A percentile compares a stretch with the other conserved stretches of the same genome.
phyloP scores from a whole-genome alignment of 2,113 vertebrate genomes.

The Trichomycterus rosablanca region DNA sequence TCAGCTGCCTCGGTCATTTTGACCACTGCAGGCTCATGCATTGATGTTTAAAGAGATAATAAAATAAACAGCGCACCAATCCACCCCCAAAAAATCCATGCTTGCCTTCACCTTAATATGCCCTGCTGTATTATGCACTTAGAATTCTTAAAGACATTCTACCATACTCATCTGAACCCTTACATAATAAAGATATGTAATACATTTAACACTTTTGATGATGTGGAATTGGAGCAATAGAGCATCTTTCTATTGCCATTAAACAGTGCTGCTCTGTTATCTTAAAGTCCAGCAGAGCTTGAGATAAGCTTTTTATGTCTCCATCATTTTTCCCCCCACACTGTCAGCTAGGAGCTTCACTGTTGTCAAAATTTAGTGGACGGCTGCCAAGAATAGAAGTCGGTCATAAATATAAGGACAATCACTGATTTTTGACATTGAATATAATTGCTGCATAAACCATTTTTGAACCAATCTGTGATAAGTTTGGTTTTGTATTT shows the following conservation, averaged over 20 bases:
- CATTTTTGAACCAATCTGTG: constrained; percentile 17
- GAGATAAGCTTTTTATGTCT: constrained; percentile 40
- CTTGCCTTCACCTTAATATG: not conserved
- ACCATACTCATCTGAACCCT: constrained; percentile 33
- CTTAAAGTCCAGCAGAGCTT: constrained; percentile 35
- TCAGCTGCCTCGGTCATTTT: constrained; percentile 27
- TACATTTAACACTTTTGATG: constrained; percentile 48
- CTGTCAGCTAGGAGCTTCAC: constrained; percentile 24
- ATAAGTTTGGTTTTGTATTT: too few relatives aligned
- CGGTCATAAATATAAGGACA: constrained; percentile 17
- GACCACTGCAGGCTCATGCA: constrained; percentile 15
- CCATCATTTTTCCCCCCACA: constrained; percentile 2
- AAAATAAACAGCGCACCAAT: constrained; percentile 10
- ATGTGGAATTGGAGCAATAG: constrained; percentile 37
- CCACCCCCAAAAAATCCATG: not conserved
- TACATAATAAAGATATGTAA: constrained; percentile 40
- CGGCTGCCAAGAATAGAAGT: constrained; percentile 13
- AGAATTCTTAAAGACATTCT: constrained; percentile 32
- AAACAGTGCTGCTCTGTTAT: constrained; percentile 39
- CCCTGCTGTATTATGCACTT: constrained; percentile 20
- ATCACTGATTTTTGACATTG: constrained; percentile 31
- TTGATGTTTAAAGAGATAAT: constrained; percentile 42
- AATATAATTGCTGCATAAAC: not conserved
- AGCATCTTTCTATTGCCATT: constrained; percentile 43
- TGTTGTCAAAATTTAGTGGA: constrained; percentile 1